Evolutionary conservation across 2,888 invertebrate genomes (phyloP).

Genomic region (Caenorhabditis angaria): DNA sequence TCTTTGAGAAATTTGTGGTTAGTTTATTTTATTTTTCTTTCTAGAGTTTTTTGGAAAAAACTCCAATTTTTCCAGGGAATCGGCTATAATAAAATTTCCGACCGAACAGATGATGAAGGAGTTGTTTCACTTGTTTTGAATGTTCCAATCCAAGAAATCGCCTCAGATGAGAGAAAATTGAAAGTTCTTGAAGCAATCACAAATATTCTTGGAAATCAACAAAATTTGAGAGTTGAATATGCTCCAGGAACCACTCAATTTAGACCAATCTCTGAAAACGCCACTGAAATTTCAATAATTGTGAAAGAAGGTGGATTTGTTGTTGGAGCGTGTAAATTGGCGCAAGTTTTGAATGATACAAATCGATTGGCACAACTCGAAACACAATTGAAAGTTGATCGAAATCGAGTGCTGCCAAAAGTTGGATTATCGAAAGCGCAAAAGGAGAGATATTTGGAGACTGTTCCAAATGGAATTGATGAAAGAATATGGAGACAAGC

Average conservation of each 20-base stretch:
- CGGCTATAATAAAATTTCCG: constrained; percentile 88
- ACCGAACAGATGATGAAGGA: constrained; percentile 88
- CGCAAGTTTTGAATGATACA: constrained; percentile 37
- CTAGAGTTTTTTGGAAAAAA: constrained; percentile 2
- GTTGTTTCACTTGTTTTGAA: constrained; percentile 86
- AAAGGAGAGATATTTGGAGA: constrained; percentile 45
- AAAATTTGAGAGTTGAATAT: constrained; percentile 80
- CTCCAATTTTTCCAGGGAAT: constrained; percentile 78
- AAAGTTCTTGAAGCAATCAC: constrained; percentile 24
- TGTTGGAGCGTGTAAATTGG: constrained; percentile 24
- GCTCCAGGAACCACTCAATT: constrained; percentile 81
- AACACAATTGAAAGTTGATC: constrained; percentile 51
- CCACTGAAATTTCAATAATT: constrained; percentile 27
- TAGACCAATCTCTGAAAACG: constrained; percentile 14
- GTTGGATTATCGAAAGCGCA: constrained; percentile 52
- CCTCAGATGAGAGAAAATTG: constrained; percentile 21
- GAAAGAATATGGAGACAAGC: constrained; percentile 94
- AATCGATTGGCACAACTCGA: constrained; percentile 35
- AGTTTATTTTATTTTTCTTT: constrained; percentile 10
- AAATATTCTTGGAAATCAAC: constrained; percentile 78
- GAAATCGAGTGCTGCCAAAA: constrained; percentile 33
- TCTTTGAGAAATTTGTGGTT: constrained; percentile 28
- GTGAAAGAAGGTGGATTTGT: constrained; percentile 38
- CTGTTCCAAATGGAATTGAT: constrained; percentile 60
- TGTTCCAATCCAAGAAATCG: constrained; percentile 76